Evolutionary conservation across 1,140 invertebrate species (phyloP).

Genomic region (Drosophila busckii): DNA sequence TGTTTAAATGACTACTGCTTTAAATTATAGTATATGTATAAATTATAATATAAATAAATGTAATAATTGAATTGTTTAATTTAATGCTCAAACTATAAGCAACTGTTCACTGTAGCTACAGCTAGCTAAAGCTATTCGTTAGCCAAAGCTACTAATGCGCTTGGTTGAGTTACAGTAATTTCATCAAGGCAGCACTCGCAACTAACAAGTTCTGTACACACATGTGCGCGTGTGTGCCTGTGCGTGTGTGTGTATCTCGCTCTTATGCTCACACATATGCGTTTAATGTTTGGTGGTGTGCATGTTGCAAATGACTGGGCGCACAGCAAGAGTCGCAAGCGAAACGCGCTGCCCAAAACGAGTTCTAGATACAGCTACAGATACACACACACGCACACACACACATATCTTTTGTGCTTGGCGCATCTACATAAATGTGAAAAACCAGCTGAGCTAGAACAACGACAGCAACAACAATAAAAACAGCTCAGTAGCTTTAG

Average conservation of each 20-base stretch:
- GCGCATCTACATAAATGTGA: slow-evolving; percentile 53
- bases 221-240: slow-evolving; percentile 7
- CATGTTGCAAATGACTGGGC: slow-evolving; percentile 72
- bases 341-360: slow-evolving; percentile 31
- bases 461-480: slow-evolving; percentile 9
- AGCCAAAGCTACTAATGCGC: no score
- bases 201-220: slow-evolving; percentile 29
- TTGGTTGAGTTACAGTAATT: slow-evolving; percentile 62
- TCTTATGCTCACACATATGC: slow-evolving; percentile 19
- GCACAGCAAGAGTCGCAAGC: slow-evolving; percentile 39
- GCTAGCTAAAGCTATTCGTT: no score
- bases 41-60: no score
- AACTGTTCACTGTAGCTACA: no score
- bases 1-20: no score
- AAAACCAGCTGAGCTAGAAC: slow-evolving; percentile 73
- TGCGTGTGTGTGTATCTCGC: slow-evolving; percentile 12
- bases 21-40: no score
- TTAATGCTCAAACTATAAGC: no score
- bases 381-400: no score
- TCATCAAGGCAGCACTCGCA: slow-evolving; percentile 68
- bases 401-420: slow-evolving; percentile 41
- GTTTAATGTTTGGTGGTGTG: slow-evolving; percentile 49
- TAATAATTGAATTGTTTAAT: no score
- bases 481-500: slow-evolving; percentile 15
- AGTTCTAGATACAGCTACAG: slow-evolving; percentile 69